Conservation (phyloP, 2,113 vertebrate genomes). For the Chamaetylas fuelleborni region DNA sequence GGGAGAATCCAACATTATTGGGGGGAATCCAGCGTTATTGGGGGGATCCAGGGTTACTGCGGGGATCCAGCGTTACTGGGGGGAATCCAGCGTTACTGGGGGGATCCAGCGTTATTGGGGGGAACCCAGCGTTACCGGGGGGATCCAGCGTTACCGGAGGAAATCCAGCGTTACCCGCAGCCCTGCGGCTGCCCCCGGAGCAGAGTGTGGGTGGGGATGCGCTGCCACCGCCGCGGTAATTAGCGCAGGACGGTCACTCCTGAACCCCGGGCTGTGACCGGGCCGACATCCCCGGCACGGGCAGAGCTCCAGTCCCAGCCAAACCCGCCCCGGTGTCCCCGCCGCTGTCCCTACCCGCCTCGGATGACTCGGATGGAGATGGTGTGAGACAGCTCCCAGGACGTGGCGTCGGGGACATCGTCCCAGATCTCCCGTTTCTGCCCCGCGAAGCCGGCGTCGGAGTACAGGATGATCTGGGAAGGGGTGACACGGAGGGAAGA, state of each 20-base stretch:
- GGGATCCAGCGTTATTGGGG: no score
- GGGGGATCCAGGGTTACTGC: no score
- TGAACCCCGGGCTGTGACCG: background rate
- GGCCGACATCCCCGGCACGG: rapidly evolving
- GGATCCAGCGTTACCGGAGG: no score
- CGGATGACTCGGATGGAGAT: slow-evolving; percentile 88
- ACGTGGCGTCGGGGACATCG: slow-evolving; percentile 77
- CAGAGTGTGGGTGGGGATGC: background rate
- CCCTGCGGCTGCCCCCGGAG: background rate
- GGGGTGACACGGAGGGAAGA: background rate
- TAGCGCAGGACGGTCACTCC: background rate
- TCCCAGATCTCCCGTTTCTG: slow-evolving; percentile 80
- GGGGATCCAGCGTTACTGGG: no score
- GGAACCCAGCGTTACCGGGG: no score
- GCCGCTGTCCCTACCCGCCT: slow-evolving; percentile 81
- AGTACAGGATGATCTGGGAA: slow-evolving; percentile 86
- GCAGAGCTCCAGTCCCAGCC: rapidly evolving
- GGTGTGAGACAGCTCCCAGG: slow-evolving; percentile 81
- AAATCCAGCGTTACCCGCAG: background rate
- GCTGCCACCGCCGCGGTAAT: background rate
- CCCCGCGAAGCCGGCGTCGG: slow-evolving; percentile 78
- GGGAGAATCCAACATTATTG: no score
- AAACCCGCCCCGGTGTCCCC: background rate
- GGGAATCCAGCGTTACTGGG: no score
- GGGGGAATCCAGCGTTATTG: no score